Base-by-base conservation (phyloP, 2,888 invertebrate species). In the Oscheius myriophilus region DNA sequence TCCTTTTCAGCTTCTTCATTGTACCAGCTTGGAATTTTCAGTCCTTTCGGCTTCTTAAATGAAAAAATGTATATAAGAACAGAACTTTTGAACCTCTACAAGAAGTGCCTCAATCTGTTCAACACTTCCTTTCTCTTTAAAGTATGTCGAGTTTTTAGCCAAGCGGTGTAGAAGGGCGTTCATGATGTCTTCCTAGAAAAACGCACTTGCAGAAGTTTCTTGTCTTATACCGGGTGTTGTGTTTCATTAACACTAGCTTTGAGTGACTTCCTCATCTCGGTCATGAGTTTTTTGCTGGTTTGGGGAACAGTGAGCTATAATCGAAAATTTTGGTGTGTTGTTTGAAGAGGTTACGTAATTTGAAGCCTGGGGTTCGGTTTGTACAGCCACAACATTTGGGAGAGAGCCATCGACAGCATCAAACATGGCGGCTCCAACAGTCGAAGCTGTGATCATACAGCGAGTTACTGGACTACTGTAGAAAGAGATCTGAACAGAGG, bases 11-110 rank as follows among this genome's bases (percentile, higher is more conserved):
- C 76, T 14, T 57, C 52, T 16, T 70, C 72, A 49, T 74, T 63
- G 51, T 69, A 76, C 76, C 76, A 76, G 4, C 70, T 53, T 4
- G 76, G 76, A 39, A 76, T 72, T 11, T 70, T 74, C 1, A 76
- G 57, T 12, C 76, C 76, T 3, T 66, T 64, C 39, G 68, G 66
- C 65, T 71, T 73, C 65, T 70, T n/a, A n/a, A n/a, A n/a, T n/a
- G n/a, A 42, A 57, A 55, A 33, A 33, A 33, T 33, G 4, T 33
- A 6, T 33, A 6, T 33, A 33, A 33, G 33, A 3, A 33, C 3
- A 6, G 3, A 33, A 6, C 33, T 33, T 9, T 33, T 9, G 3
- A 33, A 58, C 58, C 42, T 58, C 58, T 14, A 58, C 21, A 9
- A 41, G 41, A 2, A 58, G 42, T 18, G 58, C 18, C 14, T 58